Evolutionary conservation across 2,888 invertebrate species (phyloP).

Genomic region (Monopis laevigella): DNA sequence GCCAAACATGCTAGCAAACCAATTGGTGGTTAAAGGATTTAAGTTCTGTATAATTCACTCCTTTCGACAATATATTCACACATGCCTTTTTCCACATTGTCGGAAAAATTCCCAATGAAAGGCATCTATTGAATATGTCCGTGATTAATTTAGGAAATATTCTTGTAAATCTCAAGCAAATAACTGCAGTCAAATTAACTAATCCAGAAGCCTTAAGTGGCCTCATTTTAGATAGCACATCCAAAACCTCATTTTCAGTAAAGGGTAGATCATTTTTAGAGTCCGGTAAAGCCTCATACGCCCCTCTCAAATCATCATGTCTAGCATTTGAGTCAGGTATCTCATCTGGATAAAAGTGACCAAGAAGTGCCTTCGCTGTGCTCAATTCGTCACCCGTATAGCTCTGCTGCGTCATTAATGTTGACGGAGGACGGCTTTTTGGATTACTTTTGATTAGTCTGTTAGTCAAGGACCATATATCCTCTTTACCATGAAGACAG

Average conservation of each 20-base stretch:
- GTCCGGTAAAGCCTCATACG: not conserved
- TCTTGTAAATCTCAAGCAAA: constrained; percentile 14
- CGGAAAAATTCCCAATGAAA: constrained; percentile 15
- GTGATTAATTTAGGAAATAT: not conserved
- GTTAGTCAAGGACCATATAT: constrained; percentile 21
- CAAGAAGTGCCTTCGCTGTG: constrained; percentile 14
- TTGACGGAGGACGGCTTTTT: constrained; percentile 17
- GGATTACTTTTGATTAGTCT: constrained; percentile 17
- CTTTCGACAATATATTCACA: constrained; percentile 24
- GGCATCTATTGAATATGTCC: constrained; percentile 1
- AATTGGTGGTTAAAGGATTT: constrained; percentile 22
- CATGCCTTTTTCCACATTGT: constrained; percentile 20
- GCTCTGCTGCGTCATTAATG: constrained; percentile 13
- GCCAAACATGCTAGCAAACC: constrained; percentile 19
- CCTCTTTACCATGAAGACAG: constrained; percentile 18
- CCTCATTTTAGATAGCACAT: constrained; percentile 15
- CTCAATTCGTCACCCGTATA: constrained; percentile 14
- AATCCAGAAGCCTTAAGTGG: constrained; percentile 20
- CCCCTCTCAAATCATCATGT: not conserved
- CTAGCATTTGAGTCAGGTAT: not conserved
- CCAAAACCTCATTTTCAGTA: constrained; percentile 15
- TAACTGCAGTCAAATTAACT: constrained; percentile 21
- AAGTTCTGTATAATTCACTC: constrained; percentile 13
- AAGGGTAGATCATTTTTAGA: constrained; percentile 16
- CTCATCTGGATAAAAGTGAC: constrained; percentile 20